These are phyloP conservation scores for Adela reaumurella DNA, from an alignment of 2,888 invertebrate species.

Conservation along the genomic window DNA sequence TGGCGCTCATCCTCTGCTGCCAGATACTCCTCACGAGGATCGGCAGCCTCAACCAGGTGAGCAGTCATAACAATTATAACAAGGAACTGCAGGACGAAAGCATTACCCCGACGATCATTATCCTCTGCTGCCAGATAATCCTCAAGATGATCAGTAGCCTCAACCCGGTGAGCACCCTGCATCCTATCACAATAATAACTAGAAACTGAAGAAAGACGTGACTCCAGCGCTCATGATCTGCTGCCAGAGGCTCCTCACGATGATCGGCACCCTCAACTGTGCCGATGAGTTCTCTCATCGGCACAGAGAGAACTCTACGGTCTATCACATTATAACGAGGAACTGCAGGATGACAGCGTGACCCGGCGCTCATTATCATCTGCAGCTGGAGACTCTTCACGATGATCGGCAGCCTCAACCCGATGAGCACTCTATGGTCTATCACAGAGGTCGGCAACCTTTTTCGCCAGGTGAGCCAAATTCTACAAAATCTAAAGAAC, in stretches of 20 bases:
- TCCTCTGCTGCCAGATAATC: constrained; percentile 73
- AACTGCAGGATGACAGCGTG: constrained; percentile 84
- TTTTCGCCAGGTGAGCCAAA: too few relatives aligned
- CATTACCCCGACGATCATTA: constrained; percentile 82
- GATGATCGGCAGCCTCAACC: constrained; percentile 28
- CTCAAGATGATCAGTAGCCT: constrained; percentile 45
- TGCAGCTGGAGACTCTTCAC: constrained; percentile 72
- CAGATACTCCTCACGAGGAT: constrained; percentile 60
- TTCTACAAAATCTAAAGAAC: too few relatives aligned
- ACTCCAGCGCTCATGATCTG: constrained; percentile 90
- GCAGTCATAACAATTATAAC: too few relatives aligned
- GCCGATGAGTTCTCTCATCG: too few relatives aligned
- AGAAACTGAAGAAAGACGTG: too few relatives aligned
- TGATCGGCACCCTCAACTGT: constrained; percentile 28
- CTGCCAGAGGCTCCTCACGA: constrained; percentile 65
- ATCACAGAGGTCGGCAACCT: too few relatives aligned
- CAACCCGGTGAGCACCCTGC: background rate
- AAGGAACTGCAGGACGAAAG: constrained; percentile 81
- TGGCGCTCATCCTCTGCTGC: constrained; percentile 79
- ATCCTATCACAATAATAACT: too few relatives aligned
- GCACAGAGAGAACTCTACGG: too few relatives aligned
- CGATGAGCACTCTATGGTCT: constrained; percentile 27
- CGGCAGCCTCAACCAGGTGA: constrained; percentile 30
- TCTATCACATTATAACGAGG: too few relatives aligned
- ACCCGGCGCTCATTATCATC: constrained; percentile 83